Base-by-base conservation (phyloP, 2,113 vertebrate species). In the Gasterosteus nipponicus region DNA sequence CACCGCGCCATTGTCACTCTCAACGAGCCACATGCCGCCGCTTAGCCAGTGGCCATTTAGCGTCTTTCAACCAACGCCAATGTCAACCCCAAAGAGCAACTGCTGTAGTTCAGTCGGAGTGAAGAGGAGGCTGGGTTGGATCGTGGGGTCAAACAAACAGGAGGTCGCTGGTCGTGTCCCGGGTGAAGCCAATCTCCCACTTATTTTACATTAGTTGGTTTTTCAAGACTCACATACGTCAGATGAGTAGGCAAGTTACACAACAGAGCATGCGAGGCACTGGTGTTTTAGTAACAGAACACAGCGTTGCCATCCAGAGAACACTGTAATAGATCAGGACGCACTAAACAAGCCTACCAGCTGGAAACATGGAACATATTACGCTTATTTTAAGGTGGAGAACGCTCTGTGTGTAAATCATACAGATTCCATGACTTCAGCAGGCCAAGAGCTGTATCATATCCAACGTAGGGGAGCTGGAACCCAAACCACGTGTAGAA, bases 381-480 rank as follows among this genome's bases (percentile, higher is more conserved):
- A 22, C 8, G n/a, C 7, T 44, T 53, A 16, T 73, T 64, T 74
- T 31, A 16, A 53, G 14, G 11, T 19, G 46, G 62, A 69, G 35
- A 51, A 57, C 1, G 7, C 9, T 46, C 26, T 9, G 49, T 19
- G 8, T 51, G 16, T 11, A 69, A 53, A 60, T 66, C 42, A 72
- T 31, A 54, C 26, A 29, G 1, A 46, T 56, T 38, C 26, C 59
- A 41, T 29, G 26, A 26, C 51, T 56, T 12, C 47, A 56, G 49
- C 9, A 15, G 15, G 26, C 38, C 29, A 59, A 70, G n/a, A 70
- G 29, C 68, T 64, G 76, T 53, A 19, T 60, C 41, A 73, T 11
- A 47, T 77, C 58, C 62, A 81, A 3, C 15, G 58, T 11, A 42
- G 31, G 71, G 63, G 49, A 73, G 56, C 73, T 82, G 59, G 42